Evolutionary conservation across 2,888 invertebrate genomes (phyloP), one percentile per base, ranked within the genome.

Genomic region (Coenonympha glycerion): DNA sequence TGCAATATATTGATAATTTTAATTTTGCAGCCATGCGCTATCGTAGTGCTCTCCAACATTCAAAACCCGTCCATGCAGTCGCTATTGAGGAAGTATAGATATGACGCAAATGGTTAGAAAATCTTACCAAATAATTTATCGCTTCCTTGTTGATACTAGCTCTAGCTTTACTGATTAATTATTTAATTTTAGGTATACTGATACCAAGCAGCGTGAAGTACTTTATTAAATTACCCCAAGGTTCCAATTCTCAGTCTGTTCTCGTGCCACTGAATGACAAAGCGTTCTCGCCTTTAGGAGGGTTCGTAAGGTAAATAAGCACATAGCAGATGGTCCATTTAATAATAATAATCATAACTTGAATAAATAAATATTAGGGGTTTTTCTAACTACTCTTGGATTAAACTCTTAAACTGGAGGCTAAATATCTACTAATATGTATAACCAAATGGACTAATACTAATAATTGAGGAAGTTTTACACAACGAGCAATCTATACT

Each of bases 171-270:
- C 9, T 16, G 8, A 33, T 33, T 33, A 30, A 13, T 22, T 22
- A 15, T 15, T 39, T 13, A 39, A 15, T 45, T 48, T 15, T 44
- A 86, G 86, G 86, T 40, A 56, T 75, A 6, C 68, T 86, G 16
- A 86, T 86, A 55, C 86, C 85, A 16, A 73, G 75, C 64, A 86
- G 86, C 53, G 84, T 86, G 15, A 76, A 78, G 58, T 86, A 86
- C 58, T 86, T 73, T 52, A 72, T 85, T 13, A 86, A 85, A 56
- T 47, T 82, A 51, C 80, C 78, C 2, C 76, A 77, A 62, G 77
- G 72, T 5, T 45, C 66, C 5, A 64, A 66, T 2, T 56, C 71
- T 0, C 57, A 71, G 1, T 74, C 83, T 6, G 16, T 76, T 19
- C 60, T 85, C 3, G 69, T 85, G 39, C 84, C 84, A 18, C 62